Base-by-base conservation (phyloP, 2,888 invertebrate genomes). In the Lissonota sp. region DNA sequence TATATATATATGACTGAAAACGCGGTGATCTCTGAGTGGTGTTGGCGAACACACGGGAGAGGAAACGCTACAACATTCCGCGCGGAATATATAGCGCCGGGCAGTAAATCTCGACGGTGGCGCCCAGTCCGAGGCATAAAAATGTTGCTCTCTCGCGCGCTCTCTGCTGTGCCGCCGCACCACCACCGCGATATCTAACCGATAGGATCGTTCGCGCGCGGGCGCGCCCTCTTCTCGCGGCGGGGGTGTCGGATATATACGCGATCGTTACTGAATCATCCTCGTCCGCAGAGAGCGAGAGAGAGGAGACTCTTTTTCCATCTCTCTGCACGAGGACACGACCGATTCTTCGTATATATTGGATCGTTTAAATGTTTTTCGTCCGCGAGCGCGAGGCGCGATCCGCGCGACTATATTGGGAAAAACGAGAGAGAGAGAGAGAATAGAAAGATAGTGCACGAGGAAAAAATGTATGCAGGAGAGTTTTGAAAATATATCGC, bases 111-210 rank as follows among this genome's bases (percentile, higher is more conserved):
- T 85, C 84, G 69, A 57, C 76, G 78, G 83, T 85, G 85, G 86
- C 86, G 86, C 85, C 86, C 85, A 77, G 85, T 84, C 83, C 84
- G 73, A 83, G 66, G 82, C 84, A 86, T 87, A 88, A 88, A 88
- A 87, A 87, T 85, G 86, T 87, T 87, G 84, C 84, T 83, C 75
- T 75, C 74, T 75, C 71, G 63, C 66, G 71, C 49, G 39, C 49
- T 16, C 26, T 16, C 60, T 49, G 44, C 67, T 39, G 39, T 8
- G 51, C 66, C 78, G 78, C 70, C 71, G 72, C 75, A 82, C 82
- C 80, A 72, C 71, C 64, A 78, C 74, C 82, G 82, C 84, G 85
- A 86, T 86, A 84, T 86, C 84, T 82, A 84, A 83, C 84, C 84
- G 85, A 86, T 86, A 83, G 77, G 67, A 86, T 85, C 85, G 26